Percentiles rank a stretch among this genome's conserved stretches.
These are phyloP conservation scores for Xiphophorus birchmanni DNA, from an alignment of 2,797 vertebrate species.

Conservation along the genomic window DNA sequence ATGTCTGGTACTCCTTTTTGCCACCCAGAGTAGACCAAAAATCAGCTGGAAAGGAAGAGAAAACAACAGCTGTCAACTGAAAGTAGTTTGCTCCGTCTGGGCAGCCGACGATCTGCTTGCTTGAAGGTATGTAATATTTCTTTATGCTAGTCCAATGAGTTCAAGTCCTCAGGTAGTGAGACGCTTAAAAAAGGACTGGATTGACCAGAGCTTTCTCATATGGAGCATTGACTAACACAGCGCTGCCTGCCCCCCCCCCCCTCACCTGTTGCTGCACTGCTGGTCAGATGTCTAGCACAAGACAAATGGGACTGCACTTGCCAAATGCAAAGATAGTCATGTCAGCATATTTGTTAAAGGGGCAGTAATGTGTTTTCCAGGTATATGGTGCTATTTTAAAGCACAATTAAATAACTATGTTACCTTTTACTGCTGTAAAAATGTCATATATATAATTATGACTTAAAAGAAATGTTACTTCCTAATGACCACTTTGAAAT, in stretches of 20 bases:
- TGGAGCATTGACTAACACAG: not conserved
- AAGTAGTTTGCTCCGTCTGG: not conserved
- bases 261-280: not conserved
- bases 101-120: not conserved
- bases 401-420: too few relatives aligned
- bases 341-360: too few relatives aligned
- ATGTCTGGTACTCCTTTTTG: conserved; percentile 83
- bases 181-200: not conserved
- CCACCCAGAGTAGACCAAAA: conserved; percentile 84
- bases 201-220: not conserved
- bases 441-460: too few relatives aligned
- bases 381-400: too few relatives aligned
- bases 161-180: not conserved
- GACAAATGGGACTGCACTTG: not conserved
- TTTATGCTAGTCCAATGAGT: not conserved
- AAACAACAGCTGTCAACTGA: conserved; percentile 10
- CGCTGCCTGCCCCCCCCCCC: too few relatives aligned
- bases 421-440: too few relatives aligned
- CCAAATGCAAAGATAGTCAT: not conserved
- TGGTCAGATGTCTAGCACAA: not conserved
- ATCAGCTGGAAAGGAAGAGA: conserved; percentile 54
- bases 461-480: too few relatives aligned
- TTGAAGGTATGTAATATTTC: not conserved
- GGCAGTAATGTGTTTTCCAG: too few relatives aligned
- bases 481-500: too few relatives aligned